Evolutionary conservation across 2,888 invertebrate species (phyloP), one percentile per base, ranked within the genome.

Genomic region (Gisinianus flammeolus): DNA sequence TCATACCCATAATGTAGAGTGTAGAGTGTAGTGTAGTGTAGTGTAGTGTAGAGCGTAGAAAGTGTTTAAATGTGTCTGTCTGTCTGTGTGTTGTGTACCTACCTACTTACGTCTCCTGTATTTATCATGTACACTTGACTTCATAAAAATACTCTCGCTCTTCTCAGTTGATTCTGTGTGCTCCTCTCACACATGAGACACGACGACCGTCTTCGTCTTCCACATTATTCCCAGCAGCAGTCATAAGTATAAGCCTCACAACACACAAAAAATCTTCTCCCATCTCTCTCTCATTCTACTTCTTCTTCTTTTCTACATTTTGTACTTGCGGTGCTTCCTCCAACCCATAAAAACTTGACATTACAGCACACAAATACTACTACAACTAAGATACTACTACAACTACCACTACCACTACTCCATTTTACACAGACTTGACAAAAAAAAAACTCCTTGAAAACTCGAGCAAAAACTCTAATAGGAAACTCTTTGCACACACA

Each of bases 81-180:
- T 62, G 62, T 62, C 58, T 58, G n/a, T 58, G 22, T 24, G 8
- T 58, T 58, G 58, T 24, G n/a, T 58, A 12, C 12, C 6, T 62
- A 2, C 44, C 8, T 44, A 44, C 44, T 16, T 44, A 44, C 44
- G n/a, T n/a, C n/a, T 44, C 44, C 44, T 44, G 44, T 12, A 44
- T 44, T 44, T 44, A 62, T 62, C 62, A 26, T 62, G 62, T 62
- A 62, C 62, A 62, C 62, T 62, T 62, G 62, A 62, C 62, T 62
- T 62, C 26, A 62, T 62, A 62, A 24, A 68, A 44, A 31, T 66
- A 66, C 66, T 54, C 54, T 54, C 54, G 4, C 54, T 54, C 54
- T 19, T 16, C 16, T 54, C 73, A 68, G 44, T 68, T 76, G 76
- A 30, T 68, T 76, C 76, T 67, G 54, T 67, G 31, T 35, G 26